These are phyloP conservation scores for Dendrocincla fuliginosa DNA, from an alignment of 2,797 vertebrate species.

Conservation along the genomic window DNA sequence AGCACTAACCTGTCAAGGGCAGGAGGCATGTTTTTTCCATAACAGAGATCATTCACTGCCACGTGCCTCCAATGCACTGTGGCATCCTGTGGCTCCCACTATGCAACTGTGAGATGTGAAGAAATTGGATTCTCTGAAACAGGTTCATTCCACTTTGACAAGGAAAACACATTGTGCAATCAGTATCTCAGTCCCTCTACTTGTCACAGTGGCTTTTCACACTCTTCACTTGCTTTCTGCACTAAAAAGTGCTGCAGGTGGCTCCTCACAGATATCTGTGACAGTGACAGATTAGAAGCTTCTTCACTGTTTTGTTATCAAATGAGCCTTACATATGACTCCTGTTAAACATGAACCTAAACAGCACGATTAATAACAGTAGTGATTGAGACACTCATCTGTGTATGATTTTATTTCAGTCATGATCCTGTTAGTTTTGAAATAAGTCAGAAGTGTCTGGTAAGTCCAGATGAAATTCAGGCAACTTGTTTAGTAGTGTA, in stretches of 20 bases:
- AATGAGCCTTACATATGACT: constrained; percentile 59
- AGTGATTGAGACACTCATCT: background rate
- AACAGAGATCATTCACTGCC: background rate
- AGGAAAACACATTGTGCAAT: background rate
- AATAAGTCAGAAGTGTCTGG: background rate
- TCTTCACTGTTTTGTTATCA: constrained; percentile 43
- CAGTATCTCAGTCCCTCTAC: background rate
- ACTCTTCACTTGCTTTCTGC: background rate
- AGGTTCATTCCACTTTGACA: background rate
- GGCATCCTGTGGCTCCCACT: background rate
- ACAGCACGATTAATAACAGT: constrained; percentile 37
- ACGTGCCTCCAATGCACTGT: background rate
- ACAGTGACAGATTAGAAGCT: constrained; percentile 50
- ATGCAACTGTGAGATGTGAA: background rate
- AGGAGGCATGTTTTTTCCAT: background rate
- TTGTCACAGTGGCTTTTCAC: background rate
- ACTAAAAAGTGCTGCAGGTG: constrained; percentile 16
- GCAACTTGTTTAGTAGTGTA: background rate
- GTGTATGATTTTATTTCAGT: constrained; percentile 11
- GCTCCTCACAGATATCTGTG: background rate
- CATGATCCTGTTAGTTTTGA: background rate
- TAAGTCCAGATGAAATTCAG: background rate
- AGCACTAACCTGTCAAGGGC: background rate
- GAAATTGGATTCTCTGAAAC: background rate
- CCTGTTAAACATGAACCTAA: constrained; percentile 38